Conservation (phyloP, 2,888 invertebrate species). For the Pandemis cinnamomeana region DNA sequence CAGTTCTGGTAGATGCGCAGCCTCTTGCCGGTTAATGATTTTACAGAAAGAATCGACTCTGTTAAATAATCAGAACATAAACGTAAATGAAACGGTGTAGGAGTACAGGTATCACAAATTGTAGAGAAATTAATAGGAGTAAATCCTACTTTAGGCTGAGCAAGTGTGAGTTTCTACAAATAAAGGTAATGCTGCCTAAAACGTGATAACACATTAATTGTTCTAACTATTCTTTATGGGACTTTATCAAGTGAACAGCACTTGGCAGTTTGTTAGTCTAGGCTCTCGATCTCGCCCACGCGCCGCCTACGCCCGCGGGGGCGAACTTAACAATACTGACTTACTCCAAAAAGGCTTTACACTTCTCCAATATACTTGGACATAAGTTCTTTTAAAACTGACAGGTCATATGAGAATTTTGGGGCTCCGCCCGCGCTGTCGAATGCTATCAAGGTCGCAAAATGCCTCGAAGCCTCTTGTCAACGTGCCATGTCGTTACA, state of each 20-base stretch:
- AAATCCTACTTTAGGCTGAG: neutral
- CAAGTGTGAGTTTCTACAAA: neutral
- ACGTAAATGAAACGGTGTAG: neutral
- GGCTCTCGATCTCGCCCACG: slow-evolving; percentile 57
- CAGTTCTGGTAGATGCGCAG: no score
- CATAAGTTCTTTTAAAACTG: slow-evolving; percentile 2
- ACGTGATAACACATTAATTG: slow-evolving; percentile 4
- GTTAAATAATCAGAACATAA: neutral
- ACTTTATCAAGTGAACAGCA: slow-evolving; percentile 24
- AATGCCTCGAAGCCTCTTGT: slow-evolving; percentile 40
- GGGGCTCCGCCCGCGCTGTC: slow-evolving; percentile 43
- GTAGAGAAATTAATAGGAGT: neutral
- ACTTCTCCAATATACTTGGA: neutral
- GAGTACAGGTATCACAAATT: neutral
- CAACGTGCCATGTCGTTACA: slow-evolving; percentile 35
- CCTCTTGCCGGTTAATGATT: neutral
- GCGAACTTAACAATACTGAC: slow-evolving; percentile 9
- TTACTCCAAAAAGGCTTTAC: neutral
- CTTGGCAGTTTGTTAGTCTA: slow-evolving; percentile 37
- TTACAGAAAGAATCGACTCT: neutral
- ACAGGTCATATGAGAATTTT: slow-evolving; percentile 34
- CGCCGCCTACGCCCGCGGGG: slow-evolving; percentile 54
- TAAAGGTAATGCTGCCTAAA: neutral
- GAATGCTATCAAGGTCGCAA: slow-evolving; percentile 45
- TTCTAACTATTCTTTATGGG: slow-evolving; percentile 34